A percentile compares a stretch with the other conserved stretches of the same genome.
Evolutionary conservation across 2,888 invertebrate genomes (phyloP).

Genomic region (Lypha dubia): DNA sequence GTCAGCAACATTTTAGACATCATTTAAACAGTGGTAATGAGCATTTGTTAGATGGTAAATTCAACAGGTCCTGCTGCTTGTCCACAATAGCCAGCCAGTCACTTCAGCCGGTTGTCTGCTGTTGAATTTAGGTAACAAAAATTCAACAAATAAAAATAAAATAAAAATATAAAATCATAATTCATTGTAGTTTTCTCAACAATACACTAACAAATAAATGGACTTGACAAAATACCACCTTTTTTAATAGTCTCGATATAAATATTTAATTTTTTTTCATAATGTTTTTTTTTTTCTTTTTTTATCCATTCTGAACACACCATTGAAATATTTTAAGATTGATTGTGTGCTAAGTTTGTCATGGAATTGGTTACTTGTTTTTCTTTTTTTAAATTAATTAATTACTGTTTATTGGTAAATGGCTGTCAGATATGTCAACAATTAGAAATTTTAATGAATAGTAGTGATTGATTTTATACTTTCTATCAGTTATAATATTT

Average conservation of each 20-base stretch:
- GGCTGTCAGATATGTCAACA: background rate
- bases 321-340: constrained; percentile 22
- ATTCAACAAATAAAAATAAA: constrained; percentile 21
- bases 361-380: constrained; percentile 49
- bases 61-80: constrained; percentile 70
- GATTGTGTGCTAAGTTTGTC: constrained; percentile 54
- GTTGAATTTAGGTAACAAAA: constrained; percentile 24
- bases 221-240: constrained; percentile 65
- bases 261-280: constrained; percentile 53
- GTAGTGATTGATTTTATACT: background rate
- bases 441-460: background rate
- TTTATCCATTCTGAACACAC: constrained; percentile 20
- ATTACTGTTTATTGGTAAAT: constrained; percentile 16
- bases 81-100: constrained; percentile 47
- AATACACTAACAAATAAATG: constrained; percentile 45
- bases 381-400: constrained; percentile 32
- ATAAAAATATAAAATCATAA: constrained; percentile 65
- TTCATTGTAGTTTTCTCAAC: constrained; percentile 62
- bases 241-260: constrained; percentile 54
- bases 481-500: background rate
- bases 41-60: constrained; percentile 68
- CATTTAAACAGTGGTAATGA: constrained; percentile 74
- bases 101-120: background rate
- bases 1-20: constrained; percentile 73
- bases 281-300: background rate